Conservation (phyloP, 2,888 invertebrate genomes). For the Meiosimyza platycephala region DNA sequence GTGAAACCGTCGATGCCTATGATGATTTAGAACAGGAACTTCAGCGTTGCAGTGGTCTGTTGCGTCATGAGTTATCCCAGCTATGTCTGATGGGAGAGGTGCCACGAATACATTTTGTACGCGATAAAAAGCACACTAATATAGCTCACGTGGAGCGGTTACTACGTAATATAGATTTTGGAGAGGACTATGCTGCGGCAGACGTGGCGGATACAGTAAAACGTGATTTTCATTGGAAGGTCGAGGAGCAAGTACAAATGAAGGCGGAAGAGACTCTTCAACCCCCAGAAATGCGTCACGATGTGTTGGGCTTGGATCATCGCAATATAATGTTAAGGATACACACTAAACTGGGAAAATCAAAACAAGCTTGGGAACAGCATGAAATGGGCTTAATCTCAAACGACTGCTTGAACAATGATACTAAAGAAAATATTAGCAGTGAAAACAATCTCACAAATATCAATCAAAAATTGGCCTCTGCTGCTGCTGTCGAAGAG, state of each 20-base stretch:
- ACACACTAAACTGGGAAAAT: constrained; percentile 69
- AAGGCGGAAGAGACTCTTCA: constrained; percentile 44
- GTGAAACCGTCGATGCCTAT: constrained; percentile 53
- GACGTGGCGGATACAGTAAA: constrained; percentile 34
- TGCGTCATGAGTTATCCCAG: constrained; percentile 80
- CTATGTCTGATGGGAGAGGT: constrained; percentile 80
- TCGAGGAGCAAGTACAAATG: constrained; percentile 57
- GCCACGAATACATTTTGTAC: constrained; percentile 79
- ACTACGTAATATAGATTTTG: constrained; percentile 75
- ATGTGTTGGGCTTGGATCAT: constrained; percentile 78
- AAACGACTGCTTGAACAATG: not conserved
- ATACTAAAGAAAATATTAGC: not conserved
- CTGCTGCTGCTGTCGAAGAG: constrained; percentile 41
- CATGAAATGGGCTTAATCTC: constrained; percentile 44
- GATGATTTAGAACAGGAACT: constrained; percentile 71
- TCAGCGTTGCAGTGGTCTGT: constrained; percentile 70
- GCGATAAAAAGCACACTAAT: constrained; percentile 73
- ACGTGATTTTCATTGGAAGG: constrained; percentile 26
- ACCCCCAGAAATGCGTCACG: constrained; percentile 78
- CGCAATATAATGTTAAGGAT: constrained; percentile 73
- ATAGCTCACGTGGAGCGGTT: constrained; percentile 73
- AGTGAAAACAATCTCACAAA: constrained; percentile 16
- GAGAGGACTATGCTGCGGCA: constrained; percentile 73
- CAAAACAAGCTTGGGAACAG: constrained; percentile 70
- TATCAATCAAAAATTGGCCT: constrained; percentile 43